Evolutionary conservation across 2,888 invertebrate genomes (phyloP).

Genomic region (Megastigmus dorsalis): DNA sequence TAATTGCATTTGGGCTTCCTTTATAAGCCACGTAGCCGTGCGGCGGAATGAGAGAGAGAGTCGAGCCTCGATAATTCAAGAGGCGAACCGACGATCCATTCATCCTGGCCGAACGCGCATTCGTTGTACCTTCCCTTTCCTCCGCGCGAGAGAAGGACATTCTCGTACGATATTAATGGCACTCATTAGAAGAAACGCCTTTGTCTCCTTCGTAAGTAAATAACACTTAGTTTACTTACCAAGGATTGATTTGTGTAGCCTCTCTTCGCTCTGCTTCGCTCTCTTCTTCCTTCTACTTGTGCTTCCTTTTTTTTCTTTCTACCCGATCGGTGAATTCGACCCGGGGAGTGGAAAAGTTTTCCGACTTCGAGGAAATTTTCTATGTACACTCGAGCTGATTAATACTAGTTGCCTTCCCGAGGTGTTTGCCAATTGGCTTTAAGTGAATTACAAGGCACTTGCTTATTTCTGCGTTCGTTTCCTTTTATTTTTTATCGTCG

Average conservation of each 20-base stretch:
- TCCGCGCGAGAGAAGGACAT: not conserved
- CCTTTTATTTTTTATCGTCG: no score
- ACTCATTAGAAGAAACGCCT: conserved; percentile 41
- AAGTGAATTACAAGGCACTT: not conserved
- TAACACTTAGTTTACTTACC: conserved; percentile 43
- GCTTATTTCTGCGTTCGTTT: no score
- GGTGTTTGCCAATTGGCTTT: not conserved
- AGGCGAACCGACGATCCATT: conserved; percentile 49
- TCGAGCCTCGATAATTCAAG: conserved; percentile 46
- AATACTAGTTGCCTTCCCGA: conserved; percentile 3
- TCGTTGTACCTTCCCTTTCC: conserved; percentile 18
- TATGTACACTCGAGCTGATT: not conserved
- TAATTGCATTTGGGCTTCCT: conserved; percentile 52
- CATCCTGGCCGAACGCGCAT: conserved; percentile 35
- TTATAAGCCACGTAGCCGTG: conserved; percentile 8
- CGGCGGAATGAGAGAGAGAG: not conserved
- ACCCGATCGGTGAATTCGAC: not conserved
- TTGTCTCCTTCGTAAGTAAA: conserved; percentile 43
- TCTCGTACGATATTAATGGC: conserved; percentile 31
- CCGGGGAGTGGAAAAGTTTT: not conserved
- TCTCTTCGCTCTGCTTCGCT: conserved; percentile 20
- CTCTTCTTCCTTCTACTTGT: not conserved
- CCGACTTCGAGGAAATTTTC: not conserved
- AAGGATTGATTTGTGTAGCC: conserved; percentile 45
- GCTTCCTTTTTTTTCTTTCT: not conserved